These are phyloP conservation scores for Chloroclysta siterata DNA, from an alignment of 2,888 invertebrate genomes.

Conservation along the genomic window DNA sequence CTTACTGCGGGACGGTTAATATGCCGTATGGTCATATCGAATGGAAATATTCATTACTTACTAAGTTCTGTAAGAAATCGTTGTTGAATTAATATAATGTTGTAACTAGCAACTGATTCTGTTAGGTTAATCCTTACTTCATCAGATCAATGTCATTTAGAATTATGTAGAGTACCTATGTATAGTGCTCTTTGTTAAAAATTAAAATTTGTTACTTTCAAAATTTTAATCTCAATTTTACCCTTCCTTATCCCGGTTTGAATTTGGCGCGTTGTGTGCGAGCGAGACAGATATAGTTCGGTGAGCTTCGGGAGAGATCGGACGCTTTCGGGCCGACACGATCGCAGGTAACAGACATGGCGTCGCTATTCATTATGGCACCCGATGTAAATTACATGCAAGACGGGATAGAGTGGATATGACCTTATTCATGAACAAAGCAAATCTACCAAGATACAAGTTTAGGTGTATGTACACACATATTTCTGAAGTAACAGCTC, in stretches of 20 bases:
- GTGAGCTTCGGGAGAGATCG: conserved; percentile 32
- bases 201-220: conserved; percentile 37
- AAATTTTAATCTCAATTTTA: conserved; percentile 19
- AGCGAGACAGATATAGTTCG: conserved; percentile 40
- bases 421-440: conserved; percentile 30
- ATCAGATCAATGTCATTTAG: conserved; percentile 15
- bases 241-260: conserved; percentile 30
- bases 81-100: not conserved
- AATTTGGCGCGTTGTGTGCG: conserved; percentile 37
- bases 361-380: conserved; percentile 67
- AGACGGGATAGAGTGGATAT: conserved; percentile 48
- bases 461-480: too few species aligned
- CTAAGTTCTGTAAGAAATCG: not conserved
- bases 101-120: conserved; percentile 13
- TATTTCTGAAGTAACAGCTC: too few species aligned
- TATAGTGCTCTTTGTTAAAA: conserved; percentile 31
- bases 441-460: not conserved
- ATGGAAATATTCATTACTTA: not conserved
- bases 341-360: conserved; percentile 67
- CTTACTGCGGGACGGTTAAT: not conserved
- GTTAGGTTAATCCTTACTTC: not conserved
- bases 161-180: conserved; percentile 8
- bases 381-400: conserved; percentile 53
- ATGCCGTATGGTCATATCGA: not conserved
- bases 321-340: conserved; percentile 42